Percentiles rank a stretch among this genome's conserved stretches.
Conservation (phyloP, 2,888 invertebrate species). For the Pristionchus entomophagus region DNA sequence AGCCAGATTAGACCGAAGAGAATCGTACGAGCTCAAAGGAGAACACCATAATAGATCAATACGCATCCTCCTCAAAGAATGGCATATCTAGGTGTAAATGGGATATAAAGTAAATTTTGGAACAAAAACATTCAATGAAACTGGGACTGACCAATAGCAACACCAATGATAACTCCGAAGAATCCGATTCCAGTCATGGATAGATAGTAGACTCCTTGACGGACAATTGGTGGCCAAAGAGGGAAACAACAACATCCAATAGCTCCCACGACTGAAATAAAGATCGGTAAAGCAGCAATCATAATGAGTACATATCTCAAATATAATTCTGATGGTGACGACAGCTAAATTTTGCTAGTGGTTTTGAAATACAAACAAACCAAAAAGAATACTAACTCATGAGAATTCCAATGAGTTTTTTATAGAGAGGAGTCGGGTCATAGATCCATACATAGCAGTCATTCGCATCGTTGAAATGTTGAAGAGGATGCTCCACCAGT, state of each 20-base stretch:
- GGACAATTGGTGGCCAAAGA: slow-evolving; percentile 90
- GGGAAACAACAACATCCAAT: slow-evolving; percentile 97
- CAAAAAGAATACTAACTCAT: slow-evolving; percentile 69
- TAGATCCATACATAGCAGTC: slow-evolving; percentile 84
- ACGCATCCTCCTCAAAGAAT: too few species aligned
- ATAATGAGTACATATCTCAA: background rate
- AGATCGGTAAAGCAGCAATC: background rate
- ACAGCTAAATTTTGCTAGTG: too few species aligned
- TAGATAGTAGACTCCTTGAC: slow-evolving; percentile 95
- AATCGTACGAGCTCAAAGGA: slow-evolving; percentile 84
- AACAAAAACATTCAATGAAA: too few species aligned
- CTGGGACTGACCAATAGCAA: slow-evolving; percentile 83
- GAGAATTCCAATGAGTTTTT: slow-evolving; percentile 78
- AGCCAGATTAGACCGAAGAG: slow-evolving; percentile 93
- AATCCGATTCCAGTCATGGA: slow-evolving; percentile 95
- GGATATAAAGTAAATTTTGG: too few species aligned
- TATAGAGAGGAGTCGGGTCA: slow-evolving; percentile 79
- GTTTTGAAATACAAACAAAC: background rate
- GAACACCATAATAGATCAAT: too few species aligned
- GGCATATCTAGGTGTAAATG: too few species aligned
- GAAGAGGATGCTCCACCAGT: slow-evolving; percentile 96
- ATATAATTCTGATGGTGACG: too few species aligned
- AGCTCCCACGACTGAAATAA: slow-evolving; percentile 86
- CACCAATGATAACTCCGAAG: slow-evolving; percentile 90
- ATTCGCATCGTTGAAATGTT: slow-evolving; percentile 87